Base-by-base conservation (phyloP, 1,140 invertebrate genomes). In the Orchestia grillus region DNA sequence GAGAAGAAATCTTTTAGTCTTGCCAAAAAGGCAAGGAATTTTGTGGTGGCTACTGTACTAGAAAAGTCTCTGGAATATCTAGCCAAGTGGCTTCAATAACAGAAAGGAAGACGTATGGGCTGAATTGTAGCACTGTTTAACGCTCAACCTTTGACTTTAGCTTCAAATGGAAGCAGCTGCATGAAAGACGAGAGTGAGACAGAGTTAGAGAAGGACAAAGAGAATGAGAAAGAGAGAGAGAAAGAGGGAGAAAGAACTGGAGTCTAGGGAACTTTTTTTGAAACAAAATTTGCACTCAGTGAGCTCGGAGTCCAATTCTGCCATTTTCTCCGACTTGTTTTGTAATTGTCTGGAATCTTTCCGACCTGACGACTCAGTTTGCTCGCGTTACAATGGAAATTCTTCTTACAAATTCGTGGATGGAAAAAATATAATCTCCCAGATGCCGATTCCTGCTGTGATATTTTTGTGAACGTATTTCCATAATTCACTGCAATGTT, bases 61-160 rank as follows among this genome's bases (percentile, higher is more conserved):
- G 92, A 94, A 94, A 94, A 94, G 41, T 94, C 44, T 45, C 44
- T 16, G 92, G 36, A 94, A 94, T 94, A 94, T 94, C 44, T n/a
- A 11, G 40, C 43, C 44, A 47, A 94, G 92, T 94, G 92, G 43
- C 92, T 94, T 94, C 92, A 47, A 90, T 94, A 44, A 44, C 43
- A 94, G 16, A 44, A 94, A 94, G 44, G 88, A 90, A 90, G 88
- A 90, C 88, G 88, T 90, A 90, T 90, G 3, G 88, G 88, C 88
- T 36, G n/a, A 44, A 90, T 16, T 90, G 43, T 90, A 44, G 88
- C 88, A 44, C 88, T 90, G 88, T 90, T 43, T 90, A 42, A 90
- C 43, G 11, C 88, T 90, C 88, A 36, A 41, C 88, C 41, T 90
- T 41, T 90, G 88, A 16, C 88, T 90, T 90, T 90, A 90, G 43